These are phyloP conservation scores for Scolopax bukidnonensis DNA, from an alignment of 2,797 vertebrate species.

Conservation along the genomic window DNA sequence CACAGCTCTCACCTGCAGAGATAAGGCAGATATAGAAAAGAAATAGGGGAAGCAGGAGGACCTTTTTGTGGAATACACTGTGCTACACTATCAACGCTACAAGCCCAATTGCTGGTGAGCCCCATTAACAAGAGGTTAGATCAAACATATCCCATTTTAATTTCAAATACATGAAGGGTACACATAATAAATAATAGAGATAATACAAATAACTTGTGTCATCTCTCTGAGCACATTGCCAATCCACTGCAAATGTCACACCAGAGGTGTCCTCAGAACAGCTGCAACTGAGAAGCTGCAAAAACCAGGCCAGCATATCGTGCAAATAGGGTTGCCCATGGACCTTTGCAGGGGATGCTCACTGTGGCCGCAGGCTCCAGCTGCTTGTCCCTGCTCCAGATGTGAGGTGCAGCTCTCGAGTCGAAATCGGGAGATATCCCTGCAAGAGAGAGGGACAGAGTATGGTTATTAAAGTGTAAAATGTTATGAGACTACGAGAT, in stretches of 20 bases:
- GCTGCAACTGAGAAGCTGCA: not conserved
- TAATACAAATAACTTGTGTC: not conserved
- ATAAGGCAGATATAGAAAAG: not conserved
- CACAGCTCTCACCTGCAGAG: not conserved
- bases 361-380: accelerated
- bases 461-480: not conserved
- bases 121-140: not conserved
- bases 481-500: not conserved
- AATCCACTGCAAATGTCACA: not conserved
- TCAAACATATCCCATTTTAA: not conserved
- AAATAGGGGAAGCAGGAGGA: not conserved
- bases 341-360: not conserved
- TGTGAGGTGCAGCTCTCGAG: not conserved
- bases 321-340: not conserved
- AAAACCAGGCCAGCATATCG: not conserved
- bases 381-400: not conserved
- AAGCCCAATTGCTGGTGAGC: not conserved
- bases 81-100: not conserved
- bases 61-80: not conserved
- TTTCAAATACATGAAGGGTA: not conserved
- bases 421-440: not conserved
- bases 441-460: not conserved
- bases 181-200: not conserved
- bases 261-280: not conserved
- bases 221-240: not conserved